Percentiles rank a stretch among this genome's conserved stretches.
These are phyloP conservation scores for Petromus typicus DNA, from an alignment of 2,113 vertebrate species.

Conservation along the genomic window DNA sequence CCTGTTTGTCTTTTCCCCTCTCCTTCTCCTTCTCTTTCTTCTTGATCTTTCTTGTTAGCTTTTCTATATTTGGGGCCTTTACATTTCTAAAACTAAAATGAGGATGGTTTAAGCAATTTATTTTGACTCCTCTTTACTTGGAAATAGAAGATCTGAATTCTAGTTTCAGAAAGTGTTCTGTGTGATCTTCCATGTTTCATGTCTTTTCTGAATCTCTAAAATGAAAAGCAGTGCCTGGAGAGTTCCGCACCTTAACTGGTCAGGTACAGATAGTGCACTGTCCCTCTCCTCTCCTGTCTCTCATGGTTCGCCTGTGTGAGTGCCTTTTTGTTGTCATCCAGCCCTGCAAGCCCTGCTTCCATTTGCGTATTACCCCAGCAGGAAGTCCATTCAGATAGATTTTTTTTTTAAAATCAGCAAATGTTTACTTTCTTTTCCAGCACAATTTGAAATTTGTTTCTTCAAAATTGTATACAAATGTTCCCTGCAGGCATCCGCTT, in stretches of 20 bases:
- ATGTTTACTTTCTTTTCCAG: neutral
- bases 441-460: neutral
- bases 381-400: neutral
- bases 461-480: neutral
- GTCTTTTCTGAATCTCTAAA: neutral
- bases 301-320: neutral
- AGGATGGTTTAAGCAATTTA: neutral
- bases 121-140: neutral
- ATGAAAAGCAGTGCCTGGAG: neutral
- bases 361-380: rapidly evolving
- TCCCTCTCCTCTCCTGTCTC: neutral
- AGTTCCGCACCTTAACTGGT: neutral
- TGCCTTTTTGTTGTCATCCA: neutral
- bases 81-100: neutral
- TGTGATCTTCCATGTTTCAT: neutral
- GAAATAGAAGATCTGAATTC: neutral
- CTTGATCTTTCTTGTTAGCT: neutral
- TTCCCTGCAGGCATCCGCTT: no score
- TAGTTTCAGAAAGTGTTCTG: neutral
- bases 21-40: neutral
- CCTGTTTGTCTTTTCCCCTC: no score
- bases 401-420: neutral
- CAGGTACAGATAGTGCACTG: neutral
- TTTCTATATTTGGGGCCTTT: neutral
- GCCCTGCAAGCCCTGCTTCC: neutral